These are phyloP conservation scores for Metopolophium dirhodum DNA, from an alignment of 1,140 invertebrate genomes.

Conservation along the genomic window DNA sequence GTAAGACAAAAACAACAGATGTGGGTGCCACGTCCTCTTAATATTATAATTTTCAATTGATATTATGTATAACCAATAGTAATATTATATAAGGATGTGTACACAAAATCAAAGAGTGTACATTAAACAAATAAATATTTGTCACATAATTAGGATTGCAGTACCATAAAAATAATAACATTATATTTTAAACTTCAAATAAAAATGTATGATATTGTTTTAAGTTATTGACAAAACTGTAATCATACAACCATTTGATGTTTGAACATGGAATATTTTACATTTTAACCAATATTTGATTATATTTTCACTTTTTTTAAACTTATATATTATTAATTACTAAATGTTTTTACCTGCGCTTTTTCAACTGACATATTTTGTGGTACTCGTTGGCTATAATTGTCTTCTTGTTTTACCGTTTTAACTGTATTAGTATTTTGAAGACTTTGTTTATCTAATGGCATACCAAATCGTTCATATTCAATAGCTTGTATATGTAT, in stretches of 20 bases:
- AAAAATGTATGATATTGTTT: not conserved
- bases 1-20: no score
- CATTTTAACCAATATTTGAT: no score
- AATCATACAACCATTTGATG: no score
- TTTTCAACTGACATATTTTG: conserved; percentile 51
- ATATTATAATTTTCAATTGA: no score
- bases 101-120: not conserved
- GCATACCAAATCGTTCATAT: conserved; percentile 87
- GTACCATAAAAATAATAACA: not conserved
- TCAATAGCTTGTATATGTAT: conserved; percentile 82
- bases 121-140: not conserved
- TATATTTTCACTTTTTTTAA: not conserved
- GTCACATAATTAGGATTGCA: not conserved
- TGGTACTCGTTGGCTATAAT: not conserved
- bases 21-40: no score
- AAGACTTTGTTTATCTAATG: conserved; percentile 74
- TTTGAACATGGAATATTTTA: no score
- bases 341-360: conserved; percentile 23
- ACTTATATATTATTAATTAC: not conserved
- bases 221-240: not conserved
- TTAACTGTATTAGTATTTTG: conserved; percentile 41
- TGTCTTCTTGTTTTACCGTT: conserved; percentile 23
- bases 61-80: not conserved
- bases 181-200: not conserved
- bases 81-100: not conserved